A percentile compares a stretch with the other conserved stretches of the same genome.
Conservation (phyloP, 1,140 invertebrate species). For the Drosophila sturtevanti region DNA sequence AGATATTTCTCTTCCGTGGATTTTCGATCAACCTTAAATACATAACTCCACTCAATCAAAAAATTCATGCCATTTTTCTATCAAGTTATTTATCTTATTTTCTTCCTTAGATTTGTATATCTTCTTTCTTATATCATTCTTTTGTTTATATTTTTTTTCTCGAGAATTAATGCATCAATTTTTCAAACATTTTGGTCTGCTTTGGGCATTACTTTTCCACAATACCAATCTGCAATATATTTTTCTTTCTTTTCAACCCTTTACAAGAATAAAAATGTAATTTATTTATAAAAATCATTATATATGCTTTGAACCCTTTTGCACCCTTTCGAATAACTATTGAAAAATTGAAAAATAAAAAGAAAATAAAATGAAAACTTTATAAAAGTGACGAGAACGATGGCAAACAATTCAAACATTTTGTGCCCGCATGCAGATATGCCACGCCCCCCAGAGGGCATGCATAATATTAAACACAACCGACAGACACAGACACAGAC, state of each 20-base stretch:
- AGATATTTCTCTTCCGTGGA: too few relatives aligned
- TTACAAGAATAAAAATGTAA: conserved; percentile 32
- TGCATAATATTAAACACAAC: conserved; percentile 51
- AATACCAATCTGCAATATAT: background rate
- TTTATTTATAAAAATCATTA: conserved; percentile 52
- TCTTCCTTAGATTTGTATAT: background rate
- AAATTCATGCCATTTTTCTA: too few relatives aligned
- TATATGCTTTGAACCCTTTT: conserved; percentile 13
- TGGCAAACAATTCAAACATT: conserved; percentile 18
- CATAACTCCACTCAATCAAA: too few relatives aligned
- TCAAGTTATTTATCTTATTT: background rate
- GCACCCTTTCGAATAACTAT: conserved; percentile 18
- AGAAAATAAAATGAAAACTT: conserved; percentile 41
- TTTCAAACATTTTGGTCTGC: background rate
- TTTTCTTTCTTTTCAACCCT: background rate
- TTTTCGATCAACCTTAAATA: too few relatives aligned
- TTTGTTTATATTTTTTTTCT: background rate
- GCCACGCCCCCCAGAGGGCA: conserved; percentile 25
- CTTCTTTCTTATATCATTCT: background rate
- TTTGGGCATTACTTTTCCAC: background rate
- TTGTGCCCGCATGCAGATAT: conserved; percentile 11
- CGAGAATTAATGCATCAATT: background rate
- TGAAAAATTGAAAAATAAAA: conserved; percentile 48
- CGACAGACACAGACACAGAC: conserved; percentile 33
- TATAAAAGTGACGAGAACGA: conserved; percentile 41